A percentile compares a stretch with the other conserved stretches of the same genome.
These are phyloP conservation scores for Clarias gariepinus DNA, from an alignment of 2,113 vertebrate genomes.

Conservation along the genomic window DNA sequence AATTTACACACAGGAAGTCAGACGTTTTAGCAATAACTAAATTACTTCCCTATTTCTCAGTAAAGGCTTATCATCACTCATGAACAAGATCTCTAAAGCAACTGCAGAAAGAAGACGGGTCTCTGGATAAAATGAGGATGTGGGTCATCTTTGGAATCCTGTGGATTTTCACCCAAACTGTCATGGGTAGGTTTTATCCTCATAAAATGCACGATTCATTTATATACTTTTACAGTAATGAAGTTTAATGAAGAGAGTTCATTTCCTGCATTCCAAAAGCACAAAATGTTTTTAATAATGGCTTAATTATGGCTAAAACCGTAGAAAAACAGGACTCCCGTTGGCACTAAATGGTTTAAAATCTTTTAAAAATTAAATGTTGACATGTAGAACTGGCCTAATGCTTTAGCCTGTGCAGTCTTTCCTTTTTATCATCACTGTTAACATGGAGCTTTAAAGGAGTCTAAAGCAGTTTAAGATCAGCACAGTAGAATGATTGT, in stretches of 20 bases:
- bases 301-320: too few species aligned
- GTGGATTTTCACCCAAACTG: neutral
- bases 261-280: neutral
- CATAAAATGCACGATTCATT: neutral
- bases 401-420: too few species aligned
- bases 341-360: too few species aligned
- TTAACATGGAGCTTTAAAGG: too few species aligned
- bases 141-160: conserved; percentile 6
- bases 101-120: neutral
- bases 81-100: neutral
- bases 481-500: too few species aligned
- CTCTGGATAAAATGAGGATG: conserved; percentile 1
- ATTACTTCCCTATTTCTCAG: neutral
- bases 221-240: neutral
- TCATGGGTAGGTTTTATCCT: neutral
- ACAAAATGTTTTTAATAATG: too few species aligned
- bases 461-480: too few species aligned
- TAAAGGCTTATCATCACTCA: neutral
- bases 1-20: neutral
- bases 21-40: neutral
- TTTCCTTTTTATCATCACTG: too few species aligned
- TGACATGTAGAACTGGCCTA: too few species aligned
- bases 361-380: too few species aligned
- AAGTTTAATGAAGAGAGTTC: neutral
- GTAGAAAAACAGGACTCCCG: too few species aligned